phyloP scores from a whole-genome alignment of 2,888 invertebrate genomes.

The Quadroppia sp. region DNA sequence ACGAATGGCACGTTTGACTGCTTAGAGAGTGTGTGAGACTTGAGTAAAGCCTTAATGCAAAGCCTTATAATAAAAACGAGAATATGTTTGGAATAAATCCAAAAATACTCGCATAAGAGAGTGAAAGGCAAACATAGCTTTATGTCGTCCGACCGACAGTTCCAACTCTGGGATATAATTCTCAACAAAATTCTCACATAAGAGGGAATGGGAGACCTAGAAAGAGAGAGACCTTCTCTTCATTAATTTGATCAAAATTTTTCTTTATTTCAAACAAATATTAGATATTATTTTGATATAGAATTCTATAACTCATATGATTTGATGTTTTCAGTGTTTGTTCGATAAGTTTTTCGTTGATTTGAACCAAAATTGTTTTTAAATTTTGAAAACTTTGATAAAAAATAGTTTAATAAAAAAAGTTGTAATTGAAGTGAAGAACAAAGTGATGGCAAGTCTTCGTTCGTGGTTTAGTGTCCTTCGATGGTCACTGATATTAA shows the following conservation, averaged over 20 bases:
- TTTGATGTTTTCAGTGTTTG: neutral
- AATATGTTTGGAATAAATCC: neutral
- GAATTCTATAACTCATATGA: neutral
- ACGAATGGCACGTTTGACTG: neutral
- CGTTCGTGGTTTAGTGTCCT: slow-evolving; percentile 38
- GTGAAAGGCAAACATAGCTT: neutral
- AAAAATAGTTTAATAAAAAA: no score
- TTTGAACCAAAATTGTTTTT: no score
- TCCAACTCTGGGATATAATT: neutral
- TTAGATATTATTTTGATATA: neutral
- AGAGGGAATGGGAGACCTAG: neutral
- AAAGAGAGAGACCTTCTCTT: neutral
- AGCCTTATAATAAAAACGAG: neutral
- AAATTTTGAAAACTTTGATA: no score
- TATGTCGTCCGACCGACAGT: neutral
- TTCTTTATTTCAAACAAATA: neutral
- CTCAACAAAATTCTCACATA: neutral
- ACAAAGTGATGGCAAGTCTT: slow-evolving; percentile 35
- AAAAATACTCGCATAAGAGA: neutral
- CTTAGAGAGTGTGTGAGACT: neutral
- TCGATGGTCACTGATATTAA: slow-evolving; percentile 40
- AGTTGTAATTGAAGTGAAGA: no score
- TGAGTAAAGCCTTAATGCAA: neutral
- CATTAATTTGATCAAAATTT: neutral
- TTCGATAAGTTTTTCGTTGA: no score